Conservation (phyloP, 1,140 invertebrate genomes). For the Lepidurus couesii region DNA sequence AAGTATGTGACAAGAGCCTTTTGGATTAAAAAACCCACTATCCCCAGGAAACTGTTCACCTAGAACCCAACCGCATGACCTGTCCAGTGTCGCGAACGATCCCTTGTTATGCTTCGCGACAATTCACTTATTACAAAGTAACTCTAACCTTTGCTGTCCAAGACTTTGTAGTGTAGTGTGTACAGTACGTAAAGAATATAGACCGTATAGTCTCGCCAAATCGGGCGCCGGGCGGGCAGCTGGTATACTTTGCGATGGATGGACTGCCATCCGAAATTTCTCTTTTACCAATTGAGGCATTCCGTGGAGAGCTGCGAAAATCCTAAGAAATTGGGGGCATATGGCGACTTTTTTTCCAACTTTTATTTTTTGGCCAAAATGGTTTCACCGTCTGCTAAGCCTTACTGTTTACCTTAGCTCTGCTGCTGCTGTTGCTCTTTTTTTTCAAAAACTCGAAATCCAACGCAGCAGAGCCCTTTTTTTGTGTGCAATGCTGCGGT, state of each 20-base stretch:
- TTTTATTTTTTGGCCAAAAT: slow-evolving; percentile 3
- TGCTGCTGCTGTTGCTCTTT: not conserved
- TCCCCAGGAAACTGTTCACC: not conserved
- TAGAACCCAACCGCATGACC: not conserved
- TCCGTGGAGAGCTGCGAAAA: not conserved
- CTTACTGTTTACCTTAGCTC: slow-evolving; percentile 22
- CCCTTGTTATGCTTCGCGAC: too few relatives aligned
- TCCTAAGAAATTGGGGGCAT: slow-evolving; percentile 14
- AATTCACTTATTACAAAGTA: too few relatives aligned
- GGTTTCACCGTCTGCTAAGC: slow-evolving; percentile 20
- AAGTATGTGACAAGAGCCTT: not conserved
- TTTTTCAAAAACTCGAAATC: not conserved
- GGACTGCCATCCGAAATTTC: not conserved
- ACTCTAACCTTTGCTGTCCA: too few relatives aligned
- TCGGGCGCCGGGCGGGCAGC: not conserved
- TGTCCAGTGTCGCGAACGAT: too few relatives aligned
- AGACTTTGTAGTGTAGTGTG: too few relatives aligned
- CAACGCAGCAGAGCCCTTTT: slow-evolving; percentile 3
- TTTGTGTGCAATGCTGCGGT: slow-evolving; percentile 4
- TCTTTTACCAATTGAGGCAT: slow-evolving; percentile 1
- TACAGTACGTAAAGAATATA: too few relatives aligned
- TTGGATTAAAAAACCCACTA: not conserved
- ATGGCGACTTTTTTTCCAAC: not conserved
- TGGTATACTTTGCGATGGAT: not conserved
- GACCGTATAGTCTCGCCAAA: too few relatives aligned